phyloP scores from a whole-genome alignment of 1,140 invertebrate species.

The Drosophila punjabiensis region DNA sequence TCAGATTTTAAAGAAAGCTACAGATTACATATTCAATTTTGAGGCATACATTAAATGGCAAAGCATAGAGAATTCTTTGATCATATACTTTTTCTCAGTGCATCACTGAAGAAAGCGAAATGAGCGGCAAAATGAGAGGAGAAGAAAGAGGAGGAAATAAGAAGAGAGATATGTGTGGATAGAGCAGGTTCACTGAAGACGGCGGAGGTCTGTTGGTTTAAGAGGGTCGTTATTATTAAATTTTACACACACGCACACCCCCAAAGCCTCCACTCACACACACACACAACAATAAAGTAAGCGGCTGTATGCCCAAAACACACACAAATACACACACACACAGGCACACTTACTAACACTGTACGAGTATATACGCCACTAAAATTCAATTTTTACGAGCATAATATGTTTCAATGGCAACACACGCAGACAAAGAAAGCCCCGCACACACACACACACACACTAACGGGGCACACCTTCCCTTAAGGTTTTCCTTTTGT shows the following conservation, averaged over 20 bases:
- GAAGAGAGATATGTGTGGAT: slow-evolving; percentile 38
- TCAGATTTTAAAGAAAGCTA: too few species aligned
- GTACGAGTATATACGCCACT: slow-evolving; percentile 60
- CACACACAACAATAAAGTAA: slow-evolving; percentile 70
- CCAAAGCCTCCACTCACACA: slow-evolving; percentile 23
- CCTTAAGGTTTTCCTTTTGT: slow-evolving; percentile 40
- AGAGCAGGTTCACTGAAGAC: slow-evolving; percentile 46
- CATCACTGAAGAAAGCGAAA: slow-evolving; percentile 11
- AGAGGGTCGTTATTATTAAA: slow-evolving; percentile 82
- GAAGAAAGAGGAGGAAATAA: not conserved
- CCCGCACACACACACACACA: slow-evolving; percentile 16
- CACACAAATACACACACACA: slow-evolving; percentile 11
- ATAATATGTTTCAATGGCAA: slow-evolving; percentile 83
- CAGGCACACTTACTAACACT: slow-evolving; percentile 13
- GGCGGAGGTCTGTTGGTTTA: slow-evolving; percentile 64
- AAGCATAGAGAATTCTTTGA: not conserved
- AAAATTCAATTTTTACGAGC: slow-evolving; percentile 83
- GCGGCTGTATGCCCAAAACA: slow-evolving; percentile 69
- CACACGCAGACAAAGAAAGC: slow-evolving; percentile 43
- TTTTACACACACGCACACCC: slow-evolving; percentile 68
- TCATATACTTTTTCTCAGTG: not conserved
- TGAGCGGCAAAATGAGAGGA: slow-evolving; percentile 5
- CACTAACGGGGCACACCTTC: slow-evolving; percentile 29
- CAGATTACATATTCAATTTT: too few species aligned
- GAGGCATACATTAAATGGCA: rapidly evolving